These are phyloP conservation scores for Athrips mouffetella DNA, from an alignment of 2,888 invertebrate genomes.

Conservation along the genomic window DNA sequence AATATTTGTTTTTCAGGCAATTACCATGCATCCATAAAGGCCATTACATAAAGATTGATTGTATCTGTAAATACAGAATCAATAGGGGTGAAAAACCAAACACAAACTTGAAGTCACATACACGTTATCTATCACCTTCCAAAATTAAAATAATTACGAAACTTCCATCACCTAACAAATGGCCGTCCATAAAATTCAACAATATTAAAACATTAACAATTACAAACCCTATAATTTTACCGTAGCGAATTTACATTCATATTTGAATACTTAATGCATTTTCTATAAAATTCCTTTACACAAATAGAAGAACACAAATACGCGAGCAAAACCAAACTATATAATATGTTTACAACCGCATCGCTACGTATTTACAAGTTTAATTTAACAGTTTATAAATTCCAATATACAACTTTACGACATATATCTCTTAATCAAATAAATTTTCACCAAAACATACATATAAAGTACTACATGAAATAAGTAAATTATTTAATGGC, in stretches of 20 bases:
- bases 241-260: slow-evolving; percentile 46
- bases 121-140: neutral
- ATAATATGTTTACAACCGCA: slow-evolving; percentile 18
- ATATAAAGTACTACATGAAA: slow-evolving; percentile 5
- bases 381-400: slow-evolving; percentile 27
- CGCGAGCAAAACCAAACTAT: slow-evolving; percentile 22
- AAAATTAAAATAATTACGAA: slow-evolving; percentile 25
- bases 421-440: slow-evolving; percentile 13
- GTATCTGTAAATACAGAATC: slow-evolving; percentile 37
- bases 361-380: slow-evolving; percentile 28
- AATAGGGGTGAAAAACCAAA: slow-evolving; percentile 11
- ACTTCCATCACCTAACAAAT: slow-evolving; percentile 50
- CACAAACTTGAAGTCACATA: neutral
- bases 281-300: slow-evolving; percentile 20
- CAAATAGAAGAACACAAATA: slow-evolving; percentile 10
- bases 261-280: slow-evolving; percentile 22
- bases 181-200: slow-evolving; percentile 65
- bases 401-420: slow-evolving; percentile 27
- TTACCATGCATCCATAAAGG: slow-evolving; percentile 63
- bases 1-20: slow-evolving; percentile 66
- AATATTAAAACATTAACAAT: slow-evolving; percentile 72
- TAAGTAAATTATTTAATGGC: slow-evolving; percentile 1
- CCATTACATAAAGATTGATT: slow-evolving; percentile 52
- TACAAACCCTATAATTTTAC: slow-evolving; percentile 51
- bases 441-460: slow-evolving; percentile 9